Conservation (phyloP, 2,113 vertebrate genomes). For the Rissa tridactyla region DNA sequence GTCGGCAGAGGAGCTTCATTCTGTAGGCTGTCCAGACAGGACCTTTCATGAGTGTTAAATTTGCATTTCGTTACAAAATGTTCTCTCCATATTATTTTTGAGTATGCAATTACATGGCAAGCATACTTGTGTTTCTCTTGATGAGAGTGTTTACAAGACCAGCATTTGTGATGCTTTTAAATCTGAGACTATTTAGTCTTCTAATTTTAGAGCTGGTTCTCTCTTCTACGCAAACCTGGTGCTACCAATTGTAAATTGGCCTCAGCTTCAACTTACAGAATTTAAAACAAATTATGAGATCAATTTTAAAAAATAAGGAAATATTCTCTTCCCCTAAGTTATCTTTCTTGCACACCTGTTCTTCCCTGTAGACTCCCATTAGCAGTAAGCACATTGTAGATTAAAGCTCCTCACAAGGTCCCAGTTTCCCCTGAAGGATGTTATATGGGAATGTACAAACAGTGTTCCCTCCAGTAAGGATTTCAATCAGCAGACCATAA, state of each 20-base stretch:
- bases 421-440: not conserved
- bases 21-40: not conserved
- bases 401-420: not conserved
- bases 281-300: not conserved
- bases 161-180: constrained; percentile 14
- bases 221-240: not conserved
- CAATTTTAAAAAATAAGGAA: not conserved
- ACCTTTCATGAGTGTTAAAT: not conserved
- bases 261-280: not conserved
- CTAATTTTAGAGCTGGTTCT: constrained; percentile 18
- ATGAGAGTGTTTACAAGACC: not conserved
- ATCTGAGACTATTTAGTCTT: not conserved
- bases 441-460: not conserved
- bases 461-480: not conserved
- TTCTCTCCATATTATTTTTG: not conserved
- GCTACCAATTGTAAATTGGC: not conserved
- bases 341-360: not conserved
- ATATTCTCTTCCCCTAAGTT: not conserved
- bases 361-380: not conserved
- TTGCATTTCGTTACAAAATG: not conserved
- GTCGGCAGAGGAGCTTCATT: not conserved
- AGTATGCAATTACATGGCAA: not conserved
- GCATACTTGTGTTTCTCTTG: not conserved
- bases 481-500: not conserved
- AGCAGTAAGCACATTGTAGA: not conserved